Percentiles rank a stretch among this genome's conserved stretches.
Evolutionary conservation across 2,888 invertebrate genomes (phyloP).

Genomic region (Chymomyza fuscimana): DNA sequence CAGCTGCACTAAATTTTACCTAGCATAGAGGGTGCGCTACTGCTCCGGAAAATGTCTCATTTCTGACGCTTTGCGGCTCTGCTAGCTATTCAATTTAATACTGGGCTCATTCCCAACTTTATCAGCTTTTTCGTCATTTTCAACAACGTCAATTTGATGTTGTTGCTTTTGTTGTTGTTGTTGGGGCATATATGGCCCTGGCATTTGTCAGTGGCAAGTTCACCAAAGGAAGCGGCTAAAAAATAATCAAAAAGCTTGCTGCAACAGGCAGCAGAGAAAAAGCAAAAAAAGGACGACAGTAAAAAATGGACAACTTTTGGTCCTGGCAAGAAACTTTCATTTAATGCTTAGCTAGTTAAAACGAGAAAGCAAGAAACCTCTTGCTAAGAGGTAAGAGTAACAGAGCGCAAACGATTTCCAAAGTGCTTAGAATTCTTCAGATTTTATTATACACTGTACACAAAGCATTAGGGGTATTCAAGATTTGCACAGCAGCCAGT

Average conservation of each 20-base stretch:
- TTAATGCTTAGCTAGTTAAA: not conserved
- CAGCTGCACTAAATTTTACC: not conserved
- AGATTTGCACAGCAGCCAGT: no score
- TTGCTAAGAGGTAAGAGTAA: not conserved
- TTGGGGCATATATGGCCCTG: not conserved
- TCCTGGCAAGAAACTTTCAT: not conserved
- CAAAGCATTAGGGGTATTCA: no score
- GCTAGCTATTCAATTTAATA: not conserved
- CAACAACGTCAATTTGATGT: not conserved
- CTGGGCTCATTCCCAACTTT: not conserved
- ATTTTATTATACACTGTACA: no score
- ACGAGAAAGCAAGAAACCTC: not conserved
- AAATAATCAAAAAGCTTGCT: not conserved
- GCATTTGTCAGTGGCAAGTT: not conserved
- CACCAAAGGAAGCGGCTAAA: not conserved
- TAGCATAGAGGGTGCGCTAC: not conserved
- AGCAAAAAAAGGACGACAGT: not conserved
- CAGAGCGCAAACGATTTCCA: not conserved
- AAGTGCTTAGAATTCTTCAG: not conserved
- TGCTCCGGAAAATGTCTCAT: not conserved
- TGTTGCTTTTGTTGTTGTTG: not conserved
- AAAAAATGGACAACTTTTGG: not conserved
- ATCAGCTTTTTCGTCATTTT: not conserved
- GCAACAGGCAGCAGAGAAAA: not conserved
- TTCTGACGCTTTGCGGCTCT: not conserved